These are phyloP conservation scores for Ditula angustiorana DNA, from an alignment of 2,888 invertebrate genomes.

Conservation along the genomic window DNA sequence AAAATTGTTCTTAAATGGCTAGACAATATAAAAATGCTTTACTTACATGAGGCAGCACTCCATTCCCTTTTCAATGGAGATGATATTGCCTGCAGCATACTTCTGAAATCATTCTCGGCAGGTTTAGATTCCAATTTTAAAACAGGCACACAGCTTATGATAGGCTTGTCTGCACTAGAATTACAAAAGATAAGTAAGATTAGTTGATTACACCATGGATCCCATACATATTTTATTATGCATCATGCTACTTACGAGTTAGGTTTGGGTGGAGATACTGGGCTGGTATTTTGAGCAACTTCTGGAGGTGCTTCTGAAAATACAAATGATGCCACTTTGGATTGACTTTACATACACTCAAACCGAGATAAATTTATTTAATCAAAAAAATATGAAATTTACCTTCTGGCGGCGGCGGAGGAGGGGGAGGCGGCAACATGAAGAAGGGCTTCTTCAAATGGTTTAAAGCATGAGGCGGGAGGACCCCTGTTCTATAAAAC, in stretches of 20 bases:
- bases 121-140: conserved; percentile 38
- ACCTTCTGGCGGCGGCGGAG: conserved; percentile 56
- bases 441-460: conserved; percentile 55
- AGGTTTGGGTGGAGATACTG: neutral
- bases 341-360: neutral
- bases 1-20: neutral
- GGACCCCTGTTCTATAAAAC: conserved; percentile 61
- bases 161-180: conserved; percentile 41
- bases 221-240: neutral
- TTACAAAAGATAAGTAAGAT: conserved; percentile 19
- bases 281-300: neutral
- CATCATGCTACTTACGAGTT: conserved; percentile 23
- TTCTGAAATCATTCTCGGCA: conserved; percentile 33
- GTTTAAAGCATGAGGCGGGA: conserved; percentile 61
- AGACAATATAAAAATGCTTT: neutral
- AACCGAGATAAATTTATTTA: neutral
- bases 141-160: conserved; percentile 41
- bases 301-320: conserved; percentile 14
- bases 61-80: conserved; percentile 44
- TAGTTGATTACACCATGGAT: neutral
- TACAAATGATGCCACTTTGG: neutral
- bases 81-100: conserved; percentile 25
- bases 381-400: conserved; percentile 12
- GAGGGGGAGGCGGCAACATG: conserved; percentile 47
- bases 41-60: conserved; percentile 42